These are phyloP conservation scores for Dysidea cf. avara DNA, from an alignment of 37 sponge, comb jelly and placozoan species.

Conservation along the genomic window DNA sequence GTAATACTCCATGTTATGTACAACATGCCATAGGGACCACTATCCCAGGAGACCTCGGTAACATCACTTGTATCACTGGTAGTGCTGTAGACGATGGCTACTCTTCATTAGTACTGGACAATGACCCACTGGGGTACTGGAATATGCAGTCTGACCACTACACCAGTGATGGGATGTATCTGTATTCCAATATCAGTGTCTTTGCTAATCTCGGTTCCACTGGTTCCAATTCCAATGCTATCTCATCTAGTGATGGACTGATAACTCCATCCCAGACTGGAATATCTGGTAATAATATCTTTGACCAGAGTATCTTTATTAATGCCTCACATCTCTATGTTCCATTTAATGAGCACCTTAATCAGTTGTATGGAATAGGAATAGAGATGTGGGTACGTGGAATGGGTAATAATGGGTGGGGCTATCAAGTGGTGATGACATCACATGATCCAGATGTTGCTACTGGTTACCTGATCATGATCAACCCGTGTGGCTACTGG, in stretches of 20 bases:
- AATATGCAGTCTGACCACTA: conserved; percentile 47
- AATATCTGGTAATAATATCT: conserved; percentile 54
- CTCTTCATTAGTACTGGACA: conserved; percentile 40
- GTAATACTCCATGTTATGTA: conserved; percentile 70
- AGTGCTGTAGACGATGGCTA: conserved; percentile 71
- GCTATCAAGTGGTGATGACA: conserved; percentile 8
- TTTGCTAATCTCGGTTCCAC: conserved; percentile 29
- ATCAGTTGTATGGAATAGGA: conserved; percentile 22
- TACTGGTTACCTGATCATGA: conserved; percentile 52
- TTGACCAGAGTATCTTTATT: conserved; percentile 45
- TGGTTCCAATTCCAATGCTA: conserved; percentile 19
- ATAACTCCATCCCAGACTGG: conserved; percentile 16
- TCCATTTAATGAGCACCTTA: conserved; percentile 13
- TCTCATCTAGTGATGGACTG: not conserved
- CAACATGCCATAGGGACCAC: conserved; percentile 20
- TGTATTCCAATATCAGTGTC: not conserved
- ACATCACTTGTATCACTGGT: conserved; percentile 50
- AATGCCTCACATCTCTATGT: conserved; percentile 37
- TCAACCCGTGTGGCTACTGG: conserved; percentile 71
- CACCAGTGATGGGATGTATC: conserved; percentile 10
- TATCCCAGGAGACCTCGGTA: not conserved
- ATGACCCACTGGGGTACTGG: conserved; percentile 62
- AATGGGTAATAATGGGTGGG: not conserved
- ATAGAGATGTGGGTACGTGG: conserved; percentile 65
- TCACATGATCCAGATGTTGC: not conserved